Evolutionary conservation across 2,888 invertebrate species (phyloP).

Genomic region (Cheilosia vernalis): DNA sequence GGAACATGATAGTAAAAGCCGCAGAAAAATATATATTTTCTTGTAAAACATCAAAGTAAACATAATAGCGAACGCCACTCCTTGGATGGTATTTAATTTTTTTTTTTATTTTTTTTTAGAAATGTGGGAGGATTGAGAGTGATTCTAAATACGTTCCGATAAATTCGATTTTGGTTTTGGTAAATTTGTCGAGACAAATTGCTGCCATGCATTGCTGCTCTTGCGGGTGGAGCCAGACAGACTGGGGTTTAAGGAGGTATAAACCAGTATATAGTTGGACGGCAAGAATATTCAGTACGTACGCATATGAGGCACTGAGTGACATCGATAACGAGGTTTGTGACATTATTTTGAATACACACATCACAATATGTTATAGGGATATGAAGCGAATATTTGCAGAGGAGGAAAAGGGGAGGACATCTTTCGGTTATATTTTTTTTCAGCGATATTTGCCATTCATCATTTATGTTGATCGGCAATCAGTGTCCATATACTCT

Average conservation of each 20-base stretch:
- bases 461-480: too few relatives aligned
- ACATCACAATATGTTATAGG: too few relatives aligned
- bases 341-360: too few relatives aligned
- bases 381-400: too few relatives aligned
- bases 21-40: conserved; percentile 69
- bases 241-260: not conserved
- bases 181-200: conserved; percentile 62
- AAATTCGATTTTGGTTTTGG: conserved; percentile 43
- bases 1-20: conserved; percentile 71
- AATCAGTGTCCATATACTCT: too few relatives aligned
- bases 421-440: too few relatives aligned
- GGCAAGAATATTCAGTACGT: not conserved
- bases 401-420: too few relatives aligned
- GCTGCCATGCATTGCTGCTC: not conserved
- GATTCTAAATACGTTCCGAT: conserved; percentile 29
- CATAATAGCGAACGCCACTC: conserved; percentile 58
- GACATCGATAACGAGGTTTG: not conserved
- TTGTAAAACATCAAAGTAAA: conserved; percentile 71
- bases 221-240: not conserved
- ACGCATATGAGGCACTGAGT: not conserved
- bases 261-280: not conserved
- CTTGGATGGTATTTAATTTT: conserved; percentile 36
- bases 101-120: conserved; percentile 18
- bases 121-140: conserved; percentile 40
- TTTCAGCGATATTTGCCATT: too few relatives aligned